Evolutionary conservation across 2,797 vertebrate species (phyloP).

Genomic region (Bovichtus diacanthus): DNA sequence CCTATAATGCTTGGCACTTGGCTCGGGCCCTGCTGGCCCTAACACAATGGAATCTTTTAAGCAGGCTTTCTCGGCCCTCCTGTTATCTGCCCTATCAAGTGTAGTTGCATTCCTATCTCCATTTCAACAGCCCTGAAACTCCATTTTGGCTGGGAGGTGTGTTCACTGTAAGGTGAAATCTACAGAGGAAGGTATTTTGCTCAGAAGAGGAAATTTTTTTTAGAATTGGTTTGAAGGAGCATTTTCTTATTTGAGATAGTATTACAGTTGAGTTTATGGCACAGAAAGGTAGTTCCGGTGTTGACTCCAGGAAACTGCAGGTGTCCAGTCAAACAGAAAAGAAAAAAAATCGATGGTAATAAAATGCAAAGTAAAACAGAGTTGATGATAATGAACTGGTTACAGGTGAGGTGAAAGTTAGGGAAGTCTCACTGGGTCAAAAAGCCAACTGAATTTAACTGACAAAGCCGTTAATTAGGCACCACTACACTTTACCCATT

Average conservation of each 20-base stretch:
- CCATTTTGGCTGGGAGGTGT: slow-evolving; percentile 59
- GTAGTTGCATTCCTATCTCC: slow-evolving; percentile 84
- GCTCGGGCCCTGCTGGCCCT: slow-evolving; percentile 67
- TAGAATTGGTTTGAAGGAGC: neutral
- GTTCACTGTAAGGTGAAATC: slow-evolving; percentile 46
- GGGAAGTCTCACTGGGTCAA: neutral
- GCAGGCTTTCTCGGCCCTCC: slow-evolving; percentile 73
- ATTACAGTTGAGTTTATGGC: neutral
- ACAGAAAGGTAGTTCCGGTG: neutral
- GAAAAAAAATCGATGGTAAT: neutral
- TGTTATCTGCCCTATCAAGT: slow-evolving; percentile 87
- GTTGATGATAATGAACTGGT: slow-evolving; percentile 62
- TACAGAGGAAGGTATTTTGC: slow-evolving; percentile 8
- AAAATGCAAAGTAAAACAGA: slow-evolving; percentile 19
- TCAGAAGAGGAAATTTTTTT: slow-evolving; percentile 23
- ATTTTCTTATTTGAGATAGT: neutral
- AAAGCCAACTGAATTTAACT: neutral
- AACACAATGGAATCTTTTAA: slow-evolving; percentile 82
- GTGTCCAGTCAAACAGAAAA: neutral
- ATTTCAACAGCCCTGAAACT: slow-evolving; percentile 80
- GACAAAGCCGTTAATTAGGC: neutral
- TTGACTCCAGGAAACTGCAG: neutral
- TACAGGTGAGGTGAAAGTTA: slow-evolving; percentile 46
- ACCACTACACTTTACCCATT: neutral
- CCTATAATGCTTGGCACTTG: slow-evolving; percentile 55